phyloP scores from a whole-genome alignment of 1,140 invertebrate species.

The Nasonia longicornis region DNA sequence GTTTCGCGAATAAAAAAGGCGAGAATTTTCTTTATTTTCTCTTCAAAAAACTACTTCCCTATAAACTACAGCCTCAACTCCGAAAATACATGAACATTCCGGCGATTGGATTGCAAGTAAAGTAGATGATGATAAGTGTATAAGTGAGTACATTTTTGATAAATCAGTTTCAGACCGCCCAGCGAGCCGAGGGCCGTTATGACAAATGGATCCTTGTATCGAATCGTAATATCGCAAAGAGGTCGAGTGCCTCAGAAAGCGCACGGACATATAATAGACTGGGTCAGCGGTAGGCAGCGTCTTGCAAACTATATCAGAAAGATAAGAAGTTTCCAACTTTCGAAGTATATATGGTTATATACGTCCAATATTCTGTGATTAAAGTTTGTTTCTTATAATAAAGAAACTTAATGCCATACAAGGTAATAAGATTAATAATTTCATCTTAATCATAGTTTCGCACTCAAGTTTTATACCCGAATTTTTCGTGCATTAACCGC shows the following conservation, averaged over 20 bases:
- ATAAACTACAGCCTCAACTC: not conserved
- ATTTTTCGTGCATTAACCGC: too few species aligned
- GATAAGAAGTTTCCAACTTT: not conserved
- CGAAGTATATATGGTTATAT: not conserved
- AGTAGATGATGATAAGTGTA: not conserved
- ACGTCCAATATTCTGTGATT: not conserved
- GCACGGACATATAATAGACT: not conserved
- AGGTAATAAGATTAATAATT: too few species aligned
- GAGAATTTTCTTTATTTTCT: too few species aligned
- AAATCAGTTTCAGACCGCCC: not conserved
- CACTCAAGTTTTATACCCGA: too few species aligned
- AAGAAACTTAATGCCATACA: too few species aligned
- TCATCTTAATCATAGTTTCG: too few species aligned
- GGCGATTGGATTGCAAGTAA: not conserved
- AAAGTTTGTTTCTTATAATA: not conserved
- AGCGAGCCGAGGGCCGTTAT: not conserved
- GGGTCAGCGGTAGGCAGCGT: not conserved
- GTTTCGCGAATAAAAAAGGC: too few species aligned
- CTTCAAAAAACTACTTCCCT: not conserved
- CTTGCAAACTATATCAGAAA: not conserved
- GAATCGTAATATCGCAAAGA: conserved; percentile 8
- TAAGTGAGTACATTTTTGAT: not conserved
- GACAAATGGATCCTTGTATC: not conserved
- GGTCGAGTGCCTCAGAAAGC: not conserved
- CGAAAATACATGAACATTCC: too few species aligned